Evolutionary conservation across 2,888 invertebrate genomes (phyloP).

Genomic region (Limnephilus rhombicus): DNA sequence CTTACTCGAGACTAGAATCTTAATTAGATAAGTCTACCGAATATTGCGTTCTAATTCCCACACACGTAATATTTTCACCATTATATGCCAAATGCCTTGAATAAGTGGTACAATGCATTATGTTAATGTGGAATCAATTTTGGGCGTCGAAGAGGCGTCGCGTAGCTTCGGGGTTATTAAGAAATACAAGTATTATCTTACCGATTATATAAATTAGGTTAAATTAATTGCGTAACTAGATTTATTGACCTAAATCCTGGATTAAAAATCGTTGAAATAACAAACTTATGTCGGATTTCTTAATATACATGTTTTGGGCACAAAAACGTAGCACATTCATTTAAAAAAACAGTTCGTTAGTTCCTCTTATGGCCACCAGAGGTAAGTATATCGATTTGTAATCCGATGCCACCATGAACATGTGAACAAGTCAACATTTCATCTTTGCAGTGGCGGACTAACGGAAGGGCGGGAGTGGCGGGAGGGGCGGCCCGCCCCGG

Average conservation of each 20-base stretch:
- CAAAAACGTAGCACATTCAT: neutral
- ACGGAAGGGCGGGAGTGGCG: too few species aligned
- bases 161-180: neutral
- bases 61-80: conserved; percentile 13
- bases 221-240: neutral
- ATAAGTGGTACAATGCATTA: conserved; percentile 20
- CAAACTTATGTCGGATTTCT: neutral
- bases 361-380: neutral
- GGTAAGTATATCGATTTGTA: neutral
- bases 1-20: neutral
- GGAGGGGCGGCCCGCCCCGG: too few species aligned
- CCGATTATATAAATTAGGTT: neutral
- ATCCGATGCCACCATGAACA: neutral
- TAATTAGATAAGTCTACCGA: neutral
- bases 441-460: too few species aligned
- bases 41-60: conserved; percentile 24
- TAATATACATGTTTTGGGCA: neutral
- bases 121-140: neutral
- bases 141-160: conserved; percentile 5
- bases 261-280: neutral
- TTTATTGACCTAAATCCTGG: neutral
- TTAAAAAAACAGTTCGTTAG: neutral
- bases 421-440: neutral
- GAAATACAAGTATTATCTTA: neutral
- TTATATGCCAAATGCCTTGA: conserved; percentile 7